Percentiles rank a stretch among this genome's conserved stretches.
Conservation (phyloP, 2,888 invertebrate species). For the Anoplius nigerrimus region DNA sequence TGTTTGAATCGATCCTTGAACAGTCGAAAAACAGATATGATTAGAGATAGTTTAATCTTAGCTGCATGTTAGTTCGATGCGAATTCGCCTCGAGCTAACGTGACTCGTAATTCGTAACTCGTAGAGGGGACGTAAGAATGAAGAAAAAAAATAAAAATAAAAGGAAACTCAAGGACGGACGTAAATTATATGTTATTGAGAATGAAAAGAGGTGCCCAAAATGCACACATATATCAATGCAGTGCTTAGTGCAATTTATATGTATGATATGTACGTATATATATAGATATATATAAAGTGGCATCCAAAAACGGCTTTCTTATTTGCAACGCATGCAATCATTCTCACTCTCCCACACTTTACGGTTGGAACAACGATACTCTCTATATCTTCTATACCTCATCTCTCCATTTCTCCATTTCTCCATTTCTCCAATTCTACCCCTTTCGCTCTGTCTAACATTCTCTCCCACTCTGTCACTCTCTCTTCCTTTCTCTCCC, state of each 20-base stretch:
- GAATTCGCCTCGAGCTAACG: slow-evolving; percentile 43
- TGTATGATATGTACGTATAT: slow-evolving; percentile 72
- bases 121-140: slow-evolving; percentile 60
- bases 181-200: slow-evolving; percentile 69
- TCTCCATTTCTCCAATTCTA: not conserved
- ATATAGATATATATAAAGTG: slow-evolving; percentile 70
- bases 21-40: slow-evolving; percentile 64
- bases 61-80: slow-evolving; percentile 42
- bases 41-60: slow-evolving; percentile 54
- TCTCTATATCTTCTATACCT: not conserved
- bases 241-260: slow-evolving; percentile 75
- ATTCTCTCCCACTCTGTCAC: not conserved
- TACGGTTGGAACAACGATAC: slow-evolving; percentile 49
- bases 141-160: slow-evolving; percentile 21
- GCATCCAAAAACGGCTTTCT: slow-evolving; percentile 73
- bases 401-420: not conserved
- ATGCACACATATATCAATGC: slow-evolving; percentile 75
- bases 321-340: slow-evolving; percentile 74
- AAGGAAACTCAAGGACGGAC: slow-evolving; percentile 58
- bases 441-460: too few species aligned
- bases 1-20: slow-evolving; percentile 65
- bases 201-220: slow-evolving; percentile 75
- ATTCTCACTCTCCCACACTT: slow-evolving; percentile 75
- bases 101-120: slow-evolving; percentile 41
- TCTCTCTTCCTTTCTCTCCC: not conserved